Evolutionary conservation across 2,797 vertebrate species (phyloP), one percentile per base, ranked within the genome.

Genomic region (Acrocephalus scirpaceus): DNA sequence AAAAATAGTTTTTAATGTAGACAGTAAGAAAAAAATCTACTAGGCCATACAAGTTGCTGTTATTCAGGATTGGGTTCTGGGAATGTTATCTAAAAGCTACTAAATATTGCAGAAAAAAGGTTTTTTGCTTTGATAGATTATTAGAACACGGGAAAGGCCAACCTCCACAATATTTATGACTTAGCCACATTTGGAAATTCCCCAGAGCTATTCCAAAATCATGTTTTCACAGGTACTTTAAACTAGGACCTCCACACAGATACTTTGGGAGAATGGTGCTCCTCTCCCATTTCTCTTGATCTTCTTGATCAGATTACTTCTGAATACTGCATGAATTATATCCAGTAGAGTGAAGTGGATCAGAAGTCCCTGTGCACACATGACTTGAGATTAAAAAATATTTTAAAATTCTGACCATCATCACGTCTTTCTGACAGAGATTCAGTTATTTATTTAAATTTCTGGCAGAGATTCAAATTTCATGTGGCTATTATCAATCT

Each of bases 191-290:
- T 71, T 72, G 29, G 25, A 90, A 81, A 34, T 64, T 83, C 10
- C 48, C 13, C 47, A 82, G 44, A 76, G 36, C 40, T 76, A 26
- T 70, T 88, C 32, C 54, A 90, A 65, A 86, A 29, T 60, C 60
- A 40, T 38, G 5, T 60, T 93, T 88, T 60, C 60, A 74, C 19
- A 56, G 65, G n/a, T 71, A 50, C 10, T 38, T 56, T n/a, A 18
- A 81, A 48, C 34, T 60, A 45, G 22, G 32, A 81, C 4, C 15
- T 90, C 57, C 42, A 54, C 27, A 21, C 0, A 0, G 34, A 15
- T 0, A 0, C 21, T 77, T 66, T 17, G 30, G 48, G 38, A 69
- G 13, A 75, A 48, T 18, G 36, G 29, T 36, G 5, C 47, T 87
- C 64, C 25, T 81, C 10, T 58, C 26, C 3, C 20, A 13, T 71